Percentiles rank a stretch among this genome's conserved stretches.
Conservation (phyloP, 2,113 vertebrate genomes). For the Stegostoma tigrinum region DNA sequence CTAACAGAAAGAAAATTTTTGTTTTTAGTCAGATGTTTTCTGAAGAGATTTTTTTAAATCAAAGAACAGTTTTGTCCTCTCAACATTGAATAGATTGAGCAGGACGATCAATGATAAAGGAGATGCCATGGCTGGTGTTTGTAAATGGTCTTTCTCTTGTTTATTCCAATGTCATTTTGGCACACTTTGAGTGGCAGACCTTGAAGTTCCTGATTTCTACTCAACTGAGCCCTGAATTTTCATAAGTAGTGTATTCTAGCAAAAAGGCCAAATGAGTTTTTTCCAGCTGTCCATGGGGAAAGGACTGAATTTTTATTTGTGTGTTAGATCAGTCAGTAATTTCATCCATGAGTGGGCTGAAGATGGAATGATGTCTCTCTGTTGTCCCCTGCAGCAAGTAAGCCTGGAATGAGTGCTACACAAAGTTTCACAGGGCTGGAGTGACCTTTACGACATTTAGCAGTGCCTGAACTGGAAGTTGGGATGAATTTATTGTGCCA, state of each 20-base stretch:
- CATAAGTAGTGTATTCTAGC: not conserved
- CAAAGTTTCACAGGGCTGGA: not conserved
- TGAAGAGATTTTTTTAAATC: too few species aligned
- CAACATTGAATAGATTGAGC: too few species aligned
- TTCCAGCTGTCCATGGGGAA: not conserved
- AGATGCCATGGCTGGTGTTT: too few species aligned
- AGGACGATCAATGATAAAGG: too few species aligned
- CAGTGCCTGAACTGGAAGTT: not conserved
- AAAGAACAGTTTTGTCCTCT: too few species aligned
- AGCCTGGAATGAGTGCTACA: not conserved
- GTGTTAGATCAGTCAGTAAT: not conserved
- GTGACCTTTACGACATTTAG: not conserved
- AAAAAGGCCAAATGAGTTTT: not conserved
- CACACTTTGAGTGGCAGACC: not conserved
- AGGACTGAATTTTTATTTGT: not conserved
- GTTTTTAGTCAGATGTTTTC: too few species aligned
- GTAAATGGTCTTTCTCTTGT: not conserved
- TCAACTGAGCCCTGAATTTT: not conserved
- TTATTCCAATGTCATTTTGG: not conserved
- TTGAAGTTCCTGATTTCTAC: not conserved
- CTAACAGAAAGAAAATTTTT: too few species aligned
- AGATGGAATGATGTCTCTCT: not conserved
- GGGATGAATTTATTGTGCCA: not conserved
- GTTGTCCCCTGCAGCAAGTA: not conserved
- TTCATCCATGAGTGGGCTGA: not conserved